A percentile compares a stretch with the other conserved stretches of the same genome.
Evolutionary conservation across 2,797 vertebrate genomes (phyloP).

Genomic region (Arnoldichthys spilopterus): DNA sequence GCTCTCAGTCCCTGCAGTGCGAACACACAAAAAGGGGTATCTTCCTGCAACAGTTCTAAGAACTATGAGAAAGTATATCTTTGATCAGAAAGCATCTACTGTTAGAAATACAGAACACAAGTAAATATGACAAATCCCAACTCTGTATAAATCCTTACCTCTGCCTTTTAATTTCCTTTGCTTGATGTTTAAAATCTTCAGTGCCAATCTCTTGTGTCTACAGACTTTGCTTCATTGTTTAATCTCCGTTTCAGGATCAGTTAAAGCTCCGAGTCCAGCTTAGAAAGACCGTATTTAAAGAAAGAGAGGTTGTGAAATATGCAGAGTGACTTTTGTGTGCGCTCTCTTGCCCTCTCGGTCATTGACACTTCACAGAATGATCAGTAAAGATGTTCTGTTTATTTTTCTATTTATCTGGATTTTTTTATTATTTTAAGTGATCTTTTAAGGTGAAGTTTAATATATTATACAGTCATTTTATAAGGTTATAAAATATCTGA

Average conservation of each 20-base stretch:
- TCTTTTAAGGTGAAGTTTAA: too few relatives aligned
- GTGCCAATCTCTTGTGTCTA: neutral
- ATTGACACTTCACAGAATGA: neutral
- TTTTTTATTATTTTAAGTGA: too few relatives aligned
- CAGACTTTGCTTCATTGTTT: neutral
- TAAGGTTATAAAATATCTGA: too few relatives aligned
- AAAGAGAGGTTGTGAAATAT: neutral
- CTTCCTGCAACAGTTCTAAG: too few relatives aligned
- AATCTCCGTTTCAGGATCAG: neutral
- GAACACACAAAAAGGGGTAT: too few relatives aligned
- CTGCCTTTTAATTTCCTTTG: neutral
- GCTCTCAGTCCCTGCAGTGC: too few relatives aligned
- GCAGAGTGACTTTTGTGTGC: too few relatives aligned
- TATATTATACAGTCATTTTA: too few relatives aligned
- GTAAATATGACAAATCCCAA: neutral
- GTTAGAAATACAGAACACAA: too few relatives aligned
- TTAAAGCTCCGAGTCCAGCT: neutral
- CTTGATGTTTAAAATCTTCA: neutral
- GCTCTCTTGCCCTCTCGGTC: neutral
- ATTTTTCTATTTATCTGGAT: too few relatives aligned
- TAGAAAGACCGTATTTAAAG: too few relatives aligned
- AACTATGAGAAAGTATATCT: too few relatives aligned
- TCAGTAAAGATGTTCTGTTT: neutral
- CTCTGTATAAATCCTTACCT: neutral
- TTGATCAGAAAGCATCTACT: neutral